Evolutionary conservation across 2,797 vertebrate species (phyloP).

Genomic region (Phaenicophaeus curvirostris): DNA sequence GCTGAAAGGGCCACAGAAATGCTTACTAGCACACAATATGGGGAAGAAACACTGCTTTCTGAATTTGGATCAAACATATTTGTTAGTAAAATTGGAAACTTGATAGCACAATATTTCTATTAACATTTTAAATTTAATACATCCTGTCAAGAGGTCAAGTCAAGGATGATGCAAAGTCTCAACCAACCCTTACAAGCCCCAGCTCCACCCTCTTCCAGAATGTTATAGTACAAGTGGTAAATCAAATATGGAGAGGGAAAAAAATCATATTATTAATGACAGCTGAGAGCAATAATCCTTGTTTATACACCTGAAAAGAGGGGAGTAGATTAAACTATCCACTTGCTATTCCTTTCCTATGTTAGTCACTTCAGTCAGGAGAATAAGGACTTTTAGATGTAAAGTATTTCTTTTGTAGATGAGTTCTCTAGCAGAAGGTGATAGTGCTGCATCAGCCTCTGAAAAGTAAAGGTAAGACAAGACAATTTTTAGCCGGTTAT

Average conservation of each 20-base stretch:
- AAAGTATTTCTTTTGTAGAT: neutral
- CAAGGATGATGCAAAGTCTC: neutral
- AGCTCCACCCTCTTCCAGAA: neutral
- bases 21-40: neutral
- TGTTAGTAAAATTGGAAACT: neutral
- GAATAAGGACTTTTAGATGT: neutral
- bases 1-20: neutral
- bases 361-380: neutral
- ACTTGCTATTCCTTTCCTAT: neutral
- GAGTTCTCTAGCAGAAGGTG: neutral
- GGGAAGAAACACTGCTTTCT: neutral
- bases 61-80: neutral
- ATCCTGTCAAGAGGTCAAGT: neutral
- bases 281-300: neutral
- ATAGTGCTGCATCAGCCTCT: neutral
- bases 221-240: neutral
- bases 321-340: neutral
- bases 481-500: neutral
- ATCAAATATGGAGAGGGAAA: neutral
- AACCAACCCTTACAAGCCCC: neutral
- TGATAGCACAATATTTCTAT: neutral
- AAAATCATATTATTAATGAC: neutral
- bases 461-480: neutral
- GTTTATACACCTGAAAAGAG: neutral
- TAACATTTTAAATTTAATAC: neutral